phyloP scores from a whole-genome alignment of 2,797 vertebrate species.

The Cyclura pinguis region DNA sequence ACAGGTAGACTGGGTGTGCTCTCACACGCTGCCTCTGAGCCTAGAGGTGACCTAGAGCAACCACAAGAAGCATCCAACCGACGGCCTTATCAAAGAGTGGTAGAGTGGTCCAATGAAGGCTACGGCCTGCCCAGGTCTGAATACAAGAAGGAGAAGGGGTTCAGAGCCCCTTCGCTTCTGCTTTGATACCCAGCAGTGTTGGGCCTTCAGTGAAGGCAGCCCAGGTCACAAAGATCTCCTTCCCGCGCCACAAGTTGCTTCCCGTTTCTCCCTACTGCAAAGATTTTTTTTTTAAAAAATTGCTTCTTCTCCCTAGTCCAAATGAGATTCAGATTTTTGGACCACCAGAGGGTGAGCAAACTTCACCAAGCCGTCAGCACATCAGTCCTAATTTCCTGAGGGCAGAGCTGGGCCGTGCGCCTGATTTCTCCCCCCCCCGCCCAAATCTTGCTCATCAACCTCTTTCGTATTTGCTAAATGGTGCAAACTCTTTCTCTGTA shows the following conservation, averaged over 20 bases:
- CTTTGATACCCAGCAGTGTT: neutral
- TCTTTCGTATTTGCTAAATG: neutral
- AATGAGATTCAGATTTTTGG: neutral
- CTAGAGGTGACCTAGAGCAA: too few species aligned
- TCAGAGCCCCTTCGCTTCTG: too few species aligned
- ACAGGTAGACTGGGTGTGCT: too few species aligned
- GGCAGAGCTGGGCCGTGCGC: neutral
- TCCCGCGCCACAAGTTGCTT: neutral
- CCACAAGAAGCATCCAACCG: too few species aligned
- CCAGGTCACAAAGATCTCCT: too few species aligned
- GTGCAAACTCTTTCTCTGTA: neutral
- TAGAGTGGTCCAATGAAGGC: neutral
- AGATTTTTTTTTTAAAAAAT: neutral
- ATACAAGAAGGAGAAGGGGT: neutral
- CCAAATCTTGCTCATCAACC: neutral
- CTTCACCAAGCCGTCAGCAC: neutral
- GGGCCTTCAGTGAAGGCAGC: neutral
- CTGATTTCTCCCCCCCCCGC: neutral
- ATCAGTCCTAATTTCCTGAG: neutral
- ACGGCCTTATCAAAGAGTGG: neutral
- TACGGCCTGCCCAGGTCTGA: neutral
- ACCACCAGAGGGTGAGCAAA: neutral
- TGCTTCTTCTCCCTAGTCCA: neutral
- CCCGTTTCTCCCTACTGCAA: neutral
- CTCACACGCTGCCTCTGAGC: too few species aligned